A percentile compares a stretch with the other conserved stretches of the same genome.
Conservation (phyloP, 2,797 vertebrate species). For the Molossus molossus region DNA sequence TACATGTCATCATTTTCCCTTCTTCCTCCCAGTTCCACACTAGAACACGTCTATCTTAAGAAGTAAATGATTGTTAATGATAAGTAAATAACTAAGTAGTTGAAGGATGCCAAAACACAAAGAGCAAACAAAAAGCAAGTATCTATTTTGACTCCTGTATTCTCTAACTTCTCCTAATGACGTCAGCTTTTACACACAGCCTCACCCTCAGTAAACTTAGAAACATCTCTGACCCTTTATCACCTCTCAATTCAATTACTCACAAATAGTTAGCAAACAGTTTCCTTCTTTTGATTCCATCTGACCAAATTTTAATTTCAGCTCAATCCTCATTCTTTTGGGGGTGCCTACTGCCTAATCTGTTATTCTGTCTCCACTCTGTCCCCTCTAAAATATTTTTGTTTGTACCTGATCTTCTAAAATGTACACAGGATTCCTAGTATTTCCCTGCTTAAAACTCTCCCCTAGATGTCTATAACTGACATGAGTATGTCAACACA, state of each 20-base stretch:
- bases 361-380: neutral
- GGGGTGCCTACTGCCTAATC: neutral
- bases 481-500: neutral
- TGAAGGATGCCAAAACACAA: neutral
- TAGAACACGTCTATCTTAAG: neutral
- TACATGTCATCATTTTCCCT: accelerated
- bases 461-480: neutral
- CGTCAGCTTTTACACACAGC: neutral
- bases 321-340: neutral
- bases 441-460: neutral
- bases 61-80: neutral
- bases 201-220: too few species aligned
- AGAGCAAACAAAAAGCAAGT: neutral
- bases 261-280: neutral
- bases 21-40: neutral
- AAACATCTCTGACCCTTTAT: neutral
- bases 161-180: neutral
- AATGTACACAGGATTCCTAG: neutral
- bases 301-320: neutral
- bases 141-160: neutral
- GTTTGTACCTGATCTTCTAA: neutral
- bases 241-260: neutral
- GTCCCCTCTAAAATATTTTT: neutral
- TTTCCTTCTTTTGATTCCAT: neutral
- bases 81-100: neutral